These are phyloP conservation scores for Vombatus ursinus DNA, from an alignment of 2,113 vertebrate species.

Conservation along the genomic window DNA sequence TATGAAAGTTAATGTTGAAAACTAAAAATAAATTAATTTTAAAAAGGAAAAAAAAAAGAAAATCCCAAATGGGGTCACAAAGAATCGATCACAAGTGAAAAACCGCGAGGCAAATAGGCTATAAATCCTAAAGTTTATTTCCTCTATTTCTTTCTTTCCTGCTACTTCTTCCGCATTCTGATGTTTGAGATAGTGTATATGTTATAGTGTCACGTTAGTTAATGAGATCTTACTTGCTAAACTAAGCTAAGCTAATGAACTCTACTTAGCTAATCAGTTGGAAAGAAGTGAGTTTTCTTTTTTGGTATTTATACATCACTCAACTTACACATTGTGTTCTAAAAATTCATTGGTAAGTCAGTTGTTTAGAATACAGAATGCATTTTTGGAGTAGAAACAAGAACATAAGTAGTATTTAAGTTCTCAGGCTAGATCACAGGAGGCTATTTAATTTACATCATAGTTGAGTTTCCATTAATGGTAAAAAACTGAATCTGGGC, in stretches of 20 bases:
- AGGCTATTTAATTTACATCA: neutral
- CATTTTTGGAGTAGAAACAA: neutral
- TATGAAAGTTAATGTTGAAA: too few relatives aligned
- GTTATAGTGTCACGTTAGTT: conserved; percentile 64
- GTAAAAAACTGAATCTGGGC: neutral
- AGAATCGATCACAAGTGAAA: neutral
- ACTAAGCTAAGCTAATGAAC: conserved; percentile 80
- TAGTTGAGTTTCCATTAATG: neutral
- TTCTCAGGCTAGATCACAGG: neutral
- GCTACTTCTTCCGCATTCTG: conserved; percentile 8
- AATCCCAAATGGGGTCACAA: neutral
- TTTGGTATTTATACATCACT: neutral
- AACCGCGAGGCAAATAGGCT: neutral
- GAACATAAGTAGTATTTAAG: neutral
- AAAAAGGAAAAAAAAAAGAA: too few relatives aligned
- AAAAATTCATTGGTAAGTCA: neutral
- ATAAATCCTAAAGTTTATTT: neutral
- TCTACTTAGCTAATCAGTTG: conserved; percentile 75
- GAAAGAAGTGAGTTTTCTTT: neutral
- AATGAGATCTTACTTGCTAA: conserved; percentile 78
- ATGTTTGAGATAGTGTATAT: conserved; percentile 27
- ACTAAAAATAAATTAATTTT: too few relatives aligned
- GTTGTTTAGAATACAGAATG: neutral
- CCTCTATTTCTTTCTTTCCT: neutral
- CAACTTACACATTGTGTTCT: neutral